phyloP scores from a whole-genome alignment of 1,140 invertebrate species.

The Drosophila ananassae region DNA sequence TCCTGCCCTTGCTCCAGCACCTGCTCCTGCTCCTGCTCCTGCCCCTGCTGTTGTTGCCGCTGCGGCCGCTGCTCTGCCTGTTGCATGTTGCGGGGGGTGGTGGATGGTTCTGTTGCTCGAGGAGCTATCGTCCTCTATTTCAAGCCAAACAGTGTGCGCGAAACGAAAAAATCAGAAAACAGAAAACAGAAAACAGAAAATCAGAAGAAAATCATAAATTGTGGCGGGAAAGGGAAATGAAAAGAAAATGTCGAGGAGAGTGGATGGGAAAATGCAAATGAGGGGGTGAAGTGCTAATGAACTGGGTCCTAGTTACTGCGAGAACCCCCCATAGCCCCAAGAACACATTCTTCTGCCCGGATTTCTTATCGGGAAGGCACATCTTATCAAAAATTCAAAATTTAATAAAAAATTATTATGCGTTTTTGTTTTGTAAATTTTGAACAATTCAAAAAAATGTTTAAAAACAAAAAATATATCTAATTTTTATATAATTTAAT shows the following conservation, averaged over 20 bases:
- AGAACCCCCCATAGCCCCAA: not conserved
- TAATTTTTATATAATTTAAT: too few relatives aligned
- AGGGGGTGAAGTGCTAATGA: not conserved
- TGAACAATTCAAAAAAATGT: too few relatives aligned
- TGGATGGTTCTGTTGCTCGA: conserved; percentile 51
- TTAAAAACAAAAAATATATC: too few relatives aligned
- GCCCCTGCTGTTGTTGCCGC: conserved; percentile 13
- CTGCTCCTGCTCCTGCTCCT: conserved; percentile 13
- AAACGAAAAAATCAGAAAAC: conserved; percentile 24
- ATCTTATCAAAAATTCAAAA: too few relatives aligned
- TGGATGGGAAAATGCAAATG: conserved; percentile 15
- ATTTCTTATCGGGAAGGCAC: too few relatives aligned
- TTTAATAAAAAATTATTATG: too few relatives aligned
- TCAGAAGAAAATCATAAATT: conserved; percentile 32
- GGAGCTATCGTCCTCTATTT: conserved; percentile 65
- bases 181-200: conserved; percentile 35
- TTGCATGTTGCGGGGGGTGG: conserved; percentile 34
- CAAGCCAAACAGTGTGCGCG: conserved; percentile 1
- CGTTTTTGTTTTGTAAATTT: too few relatives aligned
- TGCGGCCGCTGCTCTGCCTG: conserved; percentile 25
- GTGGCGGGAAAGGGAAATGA: conserved; percentile 5
- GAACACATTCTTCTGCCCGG: not conserved
- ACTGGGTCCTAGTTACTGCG: too few relatives aligned
- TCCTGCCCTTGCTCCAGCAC: conserved; percentile 8
- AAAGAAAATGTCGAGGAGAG: conserved; percentile 1